Conservation (phyloP, 1,140 invertebrate species). For the Diabrotica undecimpunctata region DNA sequence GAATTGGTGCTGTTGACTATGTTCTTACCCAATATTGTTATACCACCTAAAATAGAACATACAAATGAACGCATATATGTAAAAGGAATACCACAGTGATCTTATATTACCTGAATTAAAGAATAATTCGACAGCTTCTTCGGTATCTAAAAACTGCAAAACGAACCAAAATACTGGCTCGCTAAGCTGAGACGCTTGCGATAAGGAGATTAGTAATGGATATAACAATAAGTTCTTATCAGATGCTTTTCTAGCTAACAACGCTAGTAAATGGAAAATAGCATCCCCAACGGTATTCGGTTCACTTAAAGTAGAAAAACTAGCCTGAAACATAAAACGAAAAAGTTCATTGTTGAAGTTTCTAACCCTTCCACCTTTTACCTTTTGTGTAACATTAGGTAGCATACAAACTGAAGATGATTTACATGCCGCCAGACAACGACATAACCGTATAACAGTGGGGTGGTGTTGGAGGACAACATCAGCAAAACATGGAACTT, state of each 20-base stretch:
- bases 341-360: constrained; percentile 1
- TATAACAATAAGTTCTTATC: constrained; percentile 68
- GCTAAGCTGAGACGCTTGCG: constrained; percentile 60
- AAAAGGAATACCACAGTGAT: not conserved
- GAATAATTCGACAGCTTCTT: constrained; percentile 64
- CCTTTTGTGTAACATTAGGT: constrained; percentile 40
- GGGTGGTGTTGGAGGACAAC: constrained; percentile 71
- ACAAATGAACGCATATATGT: not conserved
- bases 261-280: constrained; percentile 75
- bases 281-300: constrained; percentile 75
- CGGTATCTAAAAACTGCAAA: constrained; percentile 65
- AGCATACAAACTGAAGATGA: constrained; percentile 63
- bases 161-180: constrained; percentile 75
- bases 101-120: constrained; percentile 54
- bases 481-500: constrained; percentile 67
- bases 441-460: constrained; percentile 79
- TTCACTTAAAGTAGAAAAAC: constrained; percentile 53
- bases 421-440: constrained; percentile 66
- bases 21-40: constrained; percentile 58
- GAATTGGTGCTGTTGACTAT: constrained; percentile 55
- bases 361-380: constrained; percentile 18
- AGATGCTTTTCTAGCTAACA: constrained; percentile 67
- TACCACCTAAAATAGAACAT: constrained; percentile 50
- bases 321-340: constrained; percentile 28
- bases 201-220: constrained; percentile 71